Evolutionary conservation across 2,113 vertebrate species (phyloP), one percentile per base, ranked within the genome.

Genomic region (Nasalis larvatus): DNA sequence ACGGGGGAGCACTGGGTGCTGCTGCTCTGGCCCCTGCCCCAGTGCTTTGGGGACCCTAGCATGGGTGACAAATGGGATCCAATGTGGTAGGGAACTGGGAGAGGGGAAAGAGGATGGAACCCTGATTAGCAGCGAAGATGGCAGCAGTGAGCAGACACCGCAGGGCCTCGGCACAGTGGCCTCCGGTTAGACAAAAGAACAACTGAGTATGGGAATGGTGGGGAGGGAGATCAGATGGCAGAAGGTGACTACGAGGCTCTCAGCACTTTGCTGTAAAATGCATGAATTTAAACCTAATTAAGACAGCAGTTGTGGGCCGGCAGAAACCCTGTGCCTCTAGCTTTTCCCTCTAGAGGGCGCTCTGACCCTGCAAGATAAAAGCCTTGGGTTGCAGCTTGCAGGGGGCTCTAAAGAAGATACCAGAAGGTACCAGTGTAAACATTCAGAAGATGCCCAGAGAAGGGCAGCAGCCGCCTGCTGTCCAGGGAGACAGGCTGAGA

Each of bases 351-450:
- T 17, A 89, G 89, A 56, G 87, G 91, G 86, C 14, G 23, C 40
- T 30, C 45, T 3, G 68, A 21, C 32, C 47, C 27, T 73, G 27
- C 25, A 37, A 58, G 35, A 32, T 0, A 68, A 10, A n/a, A 69
- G 35, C 17, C 49, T n/a, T 32, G 49, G 66, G 42, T 3, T 3
- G 21, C 56, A 21, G 77, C 42, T 93, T 49, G 77, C 83, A 20
- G 0, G 8, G 1, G 42, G 54, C 76, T n/a, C 42, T 1, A 4
- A n/a, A 60, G 63, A 60, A 20, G 37, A 78, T 21, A 52, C 76
- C 47, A 49, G 74, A 77, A 47, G 3, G 9, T 3, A 45, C 63
- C 78, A 84, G 86, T 56, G 94, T 89, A 80, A 96, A 91, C 94
- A 95, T 63, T 56, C 80, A 88, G 49, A 81, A 3, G n/a, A 17